These are phyloP conservation scores for Bombus difficillimus DNA, from an alignment of 1,140 invertebrate species.

Conservation along the genomic window DNA sequence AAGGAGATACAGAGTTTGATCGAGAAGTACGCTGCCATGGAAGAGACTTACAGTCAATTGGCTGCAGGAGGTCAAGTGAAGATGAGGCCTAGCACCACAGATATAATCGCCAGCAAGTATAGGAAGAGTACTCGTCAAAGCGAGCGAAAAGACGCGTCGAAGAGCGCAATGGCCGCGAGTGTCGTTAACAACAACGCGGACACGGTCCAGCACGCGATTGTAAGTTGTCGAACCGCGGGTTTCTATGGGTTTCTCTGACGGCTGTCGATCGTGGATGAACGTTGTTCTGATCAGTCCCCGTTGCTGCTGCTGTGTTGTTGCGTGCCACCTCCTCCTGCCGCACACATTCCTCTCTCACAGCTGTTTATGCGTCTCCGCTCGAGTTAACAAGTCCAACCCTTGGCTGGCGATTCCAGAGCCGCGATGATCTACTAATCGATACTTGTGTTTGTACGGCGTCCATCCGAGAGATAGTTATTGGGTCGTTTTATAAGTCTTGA, in stretches of 20 bases:
- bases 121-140: conserved; percentile 61
- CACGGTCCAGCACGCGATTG: conserved; percentile 66
- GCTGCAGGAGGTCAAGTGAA: conserved; percentile 44
- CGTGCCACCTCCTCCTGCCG: background rate
- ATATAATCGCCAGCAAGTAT: conserved; percentile 82
- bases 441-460: background rate
- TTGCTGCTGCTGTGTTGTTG: conserved; percentile 34
- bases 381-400: background rate
- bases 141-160: conserved; percentile 62
- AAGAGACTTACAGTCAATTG: conserved; percentile 82
- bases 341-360: background rate
- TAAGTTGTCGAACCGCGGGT: conserved; percentile 73
- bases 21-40: conserved; percentile 89
- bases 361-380: conserved; percentile 6
- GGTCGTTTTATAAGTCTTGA: background rate
- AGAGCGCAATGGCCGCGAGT: conserved; percentile 74
- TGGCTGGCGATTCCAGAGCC: background rate
- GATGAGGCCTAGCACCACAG: conserved; percentile 76
- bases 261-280: background rate
- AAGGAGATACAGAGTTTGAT: conserved; percentile 92
- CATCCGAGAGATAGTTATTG: background rate
- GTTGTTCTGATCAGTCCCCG: conserved; percentile 39
- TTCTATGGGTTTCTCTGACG: background rate
- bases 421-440: conserved; percentile 15
- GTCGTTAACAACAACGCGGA: conserved; percentile 58